phyloP scores from a whole-genome alignment of 2,113 vertebrate species.

The Seriola dumerili region DNA sequence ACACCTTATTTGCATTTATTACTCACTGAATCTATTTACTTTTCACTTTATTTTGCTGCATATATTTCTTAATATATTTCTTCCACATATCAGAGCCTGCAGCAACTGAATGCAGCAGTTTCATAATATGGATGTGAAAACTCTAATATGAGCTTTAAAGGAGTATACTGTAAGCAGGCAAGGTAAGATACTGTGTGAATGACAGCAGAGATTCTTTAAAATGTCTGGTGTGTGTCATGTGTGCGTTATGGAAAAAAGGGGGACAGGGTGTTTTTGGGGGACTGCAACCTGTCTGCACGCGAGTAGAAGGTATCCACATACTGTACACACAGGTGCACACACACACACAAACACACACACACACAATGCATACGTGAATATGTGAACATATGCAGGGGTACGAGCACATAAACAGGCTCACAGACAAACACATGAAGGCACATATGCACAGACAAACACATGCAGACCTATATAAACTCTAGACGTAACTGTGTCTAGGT shows the following conservation, averaged over 20 bases:
- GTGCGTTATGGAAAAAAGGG: background rate
- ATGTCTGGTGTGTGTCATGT: constrained; percentile 19
- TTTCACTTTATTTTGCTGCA: background rate
- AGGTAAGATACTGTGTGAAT: background rate
- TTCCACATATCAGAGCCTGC: background rate
- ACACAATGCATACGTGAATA: constrained; percentile 28
- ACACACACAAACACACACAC: constrained; percentile 21
- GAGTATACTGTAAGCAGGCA: background rate
- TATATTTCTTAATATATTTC: background rate
- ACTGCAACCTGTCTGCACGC: constrained; percentile 52
- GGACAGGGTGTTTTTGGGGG: constrained; percentile 12
- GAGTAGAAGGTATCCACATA: constrained; percentile 57
- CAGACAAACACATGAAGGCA: constrained; percentile 28
- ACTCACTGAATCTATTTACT: background rate
- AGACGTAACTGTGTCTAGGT: background rate
- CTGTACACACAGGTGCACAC: constrained; percentile 29
- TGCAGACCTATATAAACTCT: background rate
- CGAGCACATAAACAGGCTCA: constrained; percentile 12
- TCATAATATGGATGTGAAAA: background rate
- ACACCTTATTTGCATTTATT: background rate
- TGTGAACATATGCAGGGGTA: constrained; percentile 44
- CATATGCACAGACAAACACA: background rate
- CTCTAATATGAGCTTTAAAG: constrained; percentile 5
- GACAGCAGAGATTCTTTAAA: background rate
- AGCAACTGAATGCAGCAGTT: background rate